phyloP scores from a whole-genome alignment of 35 echinoderm and acorn worm species.

The Acanthaster planci region DNA sequence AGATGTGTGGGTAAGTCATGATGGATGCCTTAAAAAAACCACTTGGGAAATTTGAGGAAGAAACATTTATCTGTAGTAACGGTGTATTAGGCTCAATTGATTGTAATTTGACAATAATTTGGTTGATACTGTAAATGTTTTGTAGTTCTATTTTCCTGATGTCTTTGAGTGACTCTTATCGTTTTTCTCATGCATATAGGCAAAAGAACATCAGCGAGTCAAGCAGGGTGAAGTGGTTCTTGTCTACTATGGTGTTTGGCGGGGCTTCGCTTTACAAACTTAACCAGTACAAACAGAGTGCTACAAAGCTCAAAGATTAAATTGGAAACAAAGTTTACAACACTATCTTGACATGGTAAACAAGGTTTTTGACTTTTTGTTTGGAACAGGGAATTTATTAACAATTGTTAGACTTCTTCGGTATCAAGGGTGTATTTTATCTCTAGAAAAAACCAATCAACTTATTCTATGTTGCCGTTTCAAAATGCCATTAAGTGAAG shows the following conservation, averaged over 20 bases:
- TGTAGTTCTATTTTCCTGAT: no score
- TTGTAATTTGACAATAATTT: no score
- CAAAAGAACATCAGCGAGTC: not conserved
- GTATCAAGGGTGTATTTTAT: not conserved
- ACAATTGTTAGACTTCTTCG: not conserved
- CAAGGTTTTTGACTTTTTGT: not conserved
- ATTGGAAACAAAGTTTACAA: not conserved
- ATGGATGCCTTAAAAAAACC: no score
- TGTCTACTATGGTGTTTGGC: constrained; percentile 1
- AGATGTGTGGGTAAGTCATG: constrained; percentile 26
- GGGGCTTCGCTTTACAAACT: constrained; percentile 16
- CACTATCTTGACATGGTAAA: not conserved
- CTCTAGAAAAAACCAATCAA: no score
- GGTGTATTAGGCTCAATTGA: no score
- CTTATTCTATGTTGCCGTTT: no score
- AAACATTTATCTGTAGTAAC: no score
- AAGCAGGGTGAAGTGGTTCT: not conserved
- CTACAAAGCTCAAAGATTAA: not conserved
- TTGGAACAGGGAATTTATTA: no score
- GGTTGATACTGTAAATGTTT: no score
- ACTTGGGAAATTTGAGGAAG: no score
- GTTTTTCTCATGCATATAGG: not conserved
- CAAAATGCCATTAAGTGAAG: no score
- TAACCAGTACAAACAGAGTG: not conserved
- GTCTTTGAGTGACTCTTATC: no score